Percentiles rank a stretch among this genome's conserved stretches.
phyloP scores from a whole-genome alignment of 2,113 vertebrate species.

The Gavialis gangeticus region DNA sequence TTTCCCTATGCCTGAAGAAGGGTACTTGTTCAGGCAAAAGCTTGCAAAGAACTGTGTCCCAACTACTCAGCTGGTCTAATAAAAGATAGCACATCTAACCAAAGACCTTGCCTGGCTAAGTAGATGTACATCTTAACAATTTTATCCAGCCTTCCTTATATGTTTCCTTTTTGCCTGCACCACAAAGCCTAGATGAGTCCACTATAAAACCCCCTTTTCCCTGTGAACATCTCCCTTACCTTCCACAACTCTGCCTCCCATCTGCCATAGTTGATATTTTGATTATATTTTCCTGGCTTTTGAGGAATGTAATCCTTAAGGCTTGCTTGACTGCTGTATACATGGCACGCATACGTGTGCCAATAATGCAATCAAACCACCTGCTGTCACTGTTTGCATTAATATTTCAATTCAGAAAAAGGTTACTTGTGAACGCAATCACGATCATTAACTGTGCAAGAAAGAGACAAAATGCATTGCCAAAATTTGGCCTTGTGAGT shows the following conservation, averaged over 20 bases:
- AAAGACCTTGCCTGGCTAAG: not conserved
- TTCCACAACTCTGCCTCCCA: not conserved
- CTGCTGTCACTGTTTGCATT: not conserved
- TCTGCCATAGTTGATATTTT: fast-evolving
- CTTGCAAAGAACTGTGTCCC: no score
- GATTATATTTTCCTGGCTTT: not conserved
- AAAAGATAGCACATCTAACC: no score
- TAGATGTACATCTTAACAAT: not conserved
- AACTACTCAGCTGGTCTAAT: no score
- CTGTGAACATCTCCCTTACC: not conserved
- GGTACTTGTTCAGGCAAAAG: no score
- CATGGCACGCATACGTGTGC: not conserved
- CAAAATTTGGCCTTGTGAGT: not conserved
- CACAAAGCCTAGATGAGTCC: not conserved
- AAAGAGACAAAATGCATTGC: not conserved
- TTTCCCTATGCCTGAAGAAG: no score
- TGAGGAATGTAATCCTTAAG: no score
- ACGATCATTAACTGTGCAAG: not conserved
- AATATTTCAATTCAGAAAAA: not conserved
- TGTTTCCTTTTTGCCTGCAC: not conserved
- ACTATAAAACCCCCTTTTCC: not conserved
- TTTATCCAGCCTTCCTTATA: not conserved
- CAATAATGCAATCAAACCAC: fast-evolving
- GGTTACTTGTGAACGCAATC: not conserved
- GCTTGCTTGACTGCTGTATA: not conserved